These are phyloP conservation scores for Argentina silus DNA, from an alignment of 2,797 vertebrate species.

Conservation along the genomic window DNA sequence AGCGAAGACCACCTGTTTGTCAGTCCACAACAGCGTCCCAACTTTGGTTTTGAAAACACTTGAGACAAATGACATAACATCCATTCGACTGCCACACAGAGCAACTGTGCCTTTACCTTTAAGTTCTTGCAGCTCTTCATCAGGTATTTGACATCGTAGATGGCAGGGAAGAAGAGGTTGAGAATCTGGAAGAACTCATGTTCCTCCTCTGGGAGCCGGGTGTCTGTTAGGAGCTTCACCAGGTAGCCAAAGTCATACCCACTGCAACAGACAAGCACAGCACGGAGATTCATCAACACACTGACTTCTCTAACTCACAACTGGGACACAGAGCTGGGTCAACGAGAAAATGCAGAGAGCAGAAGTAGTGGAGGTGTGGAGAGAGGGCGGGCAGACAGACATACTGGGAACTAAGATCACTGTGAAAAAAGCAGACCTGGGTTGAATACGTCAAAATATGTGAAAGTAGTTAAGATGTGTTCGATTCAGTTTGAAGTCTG, in stretches of 20 bases:
- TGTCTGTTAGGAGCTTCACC: constrained; percentile 96
- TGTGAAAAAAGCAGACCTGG: too few species aligned
- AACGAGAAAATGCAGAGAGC: neutral
- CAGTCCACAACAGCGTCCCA: too few species aligned
- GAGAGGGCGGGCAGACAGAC: neutral
- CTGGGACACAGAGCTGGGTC: neutral
- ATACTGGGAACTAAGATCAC: too few species aligned
- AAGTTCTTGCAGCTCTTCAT: constrained; percentile 99
- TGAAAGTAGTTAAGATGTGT: too few species aligned
- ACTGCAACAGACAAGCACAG: constrained; percentile 63
- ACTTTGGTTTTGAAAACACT: too few species aligned
- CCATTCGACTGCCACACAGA: neutral
- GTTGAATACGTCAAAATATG: too few species aligned
- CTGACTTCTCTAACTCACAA: neutral
- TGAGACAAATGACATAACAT: neutral
- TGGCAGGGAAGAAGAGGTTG: constrained; percentile 97
- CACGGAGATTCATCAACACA: neutral
- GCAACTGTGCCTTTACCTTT: constrained; percentile 80
- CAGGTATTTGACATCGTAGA: constrained; percentile 98
- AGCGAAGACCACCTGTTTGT: too few species aligned
- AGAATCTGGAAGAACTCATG: constrained; percentile 98
- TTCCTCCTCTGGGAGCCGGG: constrained; percentile 94
- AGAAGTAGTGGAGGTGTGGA: neutral
- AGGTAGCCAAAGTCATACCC: constrained; percentile 99
- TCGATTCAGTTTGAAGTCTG: too few species aligned